Conservation (phyloP, 2,113 vertebrate genomes). For the Stercorarius parasiticus region DNA sequence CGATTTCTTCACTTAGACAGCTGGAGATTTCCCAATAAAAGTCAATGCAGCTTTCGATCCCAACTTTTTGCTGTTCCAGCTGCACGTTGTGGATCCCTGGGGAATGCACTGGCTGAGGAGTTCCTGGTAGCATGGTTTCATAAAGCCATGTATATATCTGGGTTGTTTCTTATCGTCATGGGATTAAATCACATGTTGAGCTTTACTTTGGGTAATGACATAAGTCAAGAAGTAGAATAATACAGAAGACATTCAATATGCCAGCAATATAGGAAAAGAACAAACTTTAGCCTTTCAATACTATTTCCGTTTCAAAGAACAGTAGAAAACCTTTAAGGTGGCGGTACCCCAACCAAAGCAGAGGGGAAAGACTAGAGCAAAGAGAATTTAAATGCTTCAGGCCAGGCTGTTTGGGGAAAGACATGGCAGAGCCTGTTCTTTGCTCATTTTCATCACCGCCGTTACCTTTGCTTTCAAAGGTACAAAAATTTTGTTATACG, state of each 20-base stretch:
- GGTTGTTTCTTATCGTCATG: background rate
- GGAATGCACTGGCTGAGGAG: background rate
- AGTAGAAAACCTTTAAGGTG: background rate
- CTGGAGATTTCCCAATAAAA: conserved; percentile 45
- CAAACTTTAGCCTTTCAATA: background rate
- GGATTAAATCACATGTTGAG: background rate
- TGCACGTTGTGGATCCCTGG: background rate
- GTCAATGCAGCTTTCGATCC: background rate
- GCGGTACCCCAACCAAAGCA: background rate
- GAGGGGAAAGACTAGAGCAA: background rate
- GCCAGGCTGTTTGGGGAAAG: background rate
- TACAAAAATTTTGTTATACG: background rate
- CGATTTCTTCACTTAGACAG: background rate
- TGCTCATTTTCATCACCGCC: background rate
- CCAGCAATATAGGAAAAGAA: background rate
- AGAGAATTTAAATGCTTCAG: background rate
- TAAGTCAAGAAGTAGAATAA: background rate
- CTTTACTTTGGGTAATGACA: background rate
- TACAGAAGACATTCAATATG: background rate
- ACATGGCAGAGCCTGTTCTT: background rate
- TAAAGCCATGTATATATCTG: background rate
- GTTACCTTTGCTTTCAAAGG: background rate
- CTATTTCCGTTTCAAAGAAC: background rate
- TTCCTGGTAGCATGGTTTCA: background rate
- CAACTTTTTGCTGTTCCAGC: conserved; percentile 2